These are phyloP conservation scores for Agelas oroides DNA, from an alignment of 37 sponge, comb jelly and placozoan genomes.

Conservation along the genomic window DNA sequence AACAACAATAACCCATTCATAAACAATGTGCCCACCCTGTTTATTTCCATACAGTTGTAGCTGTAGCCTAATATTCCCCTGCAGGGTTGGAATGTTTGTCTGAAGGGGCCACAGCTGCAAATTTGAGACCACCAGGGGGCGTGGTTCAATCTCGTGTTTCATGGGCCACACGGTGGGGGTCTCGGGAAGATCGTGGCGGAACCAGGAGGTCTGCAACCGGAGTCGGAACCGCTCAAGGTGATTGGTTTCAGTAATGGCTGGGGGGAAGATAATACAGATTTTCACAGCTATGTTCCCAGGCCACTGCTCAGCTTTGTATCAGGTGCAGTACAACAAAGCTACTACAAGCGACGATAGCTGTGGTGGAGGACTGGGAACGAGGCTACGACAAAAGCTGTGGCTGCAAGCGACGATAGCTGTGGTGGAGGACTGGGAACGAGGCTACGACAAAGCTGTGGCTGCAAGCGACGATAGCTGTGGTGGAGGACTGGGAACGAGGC, in stretches of 20 bases:
- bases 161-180: conserved; percentile 28
- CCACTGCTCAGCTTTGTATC: too few relatives aligned
- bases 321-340: too few relatives aligned
- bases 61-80: conserved; percentile 10
- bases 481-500: too few relatives aligned
- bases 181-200: neutral
- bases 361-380: too few relatives aligned
- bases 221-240: conserved; percentile 5
- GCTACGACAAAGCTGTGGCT: too few relatives aligned
- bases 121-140: conserved; percentile 37
- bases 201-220: conserved; percentile 20
- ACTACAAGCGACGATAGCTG: too few relatives aligned
- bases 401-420: too few relatives aligned
- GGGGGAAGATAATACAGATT: neutral
- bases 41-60: conserved; percentile 58
- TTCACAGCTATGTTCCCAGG: too few relatives aligned
- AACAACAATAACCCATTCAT: too few relatives aligned
- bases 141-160: conserved; percentile 14
- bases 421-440: too few relatives aligned
- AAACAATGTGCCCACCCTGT: conserved; percentile 41
- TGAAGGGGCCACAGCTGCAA: conserved; percentile 22
- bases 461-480: too few relatives aligned
- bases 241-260: neutral
- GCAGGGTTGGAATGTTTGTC: neutral
- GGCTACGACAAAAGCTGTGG: too few relatives aligned